Evolutionary conservation across 2,113 vertebrate species (phyloP).

Genomic region (Peromyscus polionotus): DNA sequence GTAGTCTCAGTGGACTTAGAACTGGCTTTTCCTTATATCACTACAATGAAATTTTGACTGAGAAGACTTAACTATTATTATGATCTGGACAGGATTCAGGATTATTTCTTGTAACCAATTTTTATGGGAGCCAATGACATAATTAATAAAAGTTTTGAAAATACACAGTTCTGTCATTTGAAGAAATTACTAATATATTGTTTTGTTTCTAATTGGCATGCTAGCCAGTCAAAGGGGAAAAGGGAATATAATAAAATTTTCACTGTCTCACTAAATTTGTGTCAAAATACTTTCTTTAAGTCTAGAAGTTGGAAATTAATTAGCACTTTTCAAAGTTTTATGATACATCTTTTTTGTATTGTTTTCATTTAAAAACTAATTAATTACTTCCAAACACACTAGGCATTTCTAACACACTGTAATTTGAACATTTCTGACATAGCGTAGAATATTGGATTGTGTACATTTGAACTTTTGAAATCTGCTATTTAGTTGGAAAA

Average conservation of each 20-base stretch:
- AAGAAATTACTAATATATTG: background rate
- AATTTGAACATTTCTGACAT: background rate
- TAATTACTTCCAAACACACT: slow-evolving; percentile 29
- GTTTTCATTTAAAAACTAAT: background rate
- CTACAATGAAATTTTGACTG: background rate
- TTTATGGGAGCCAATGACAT: background rate
- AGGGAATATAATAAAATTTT: background rate
- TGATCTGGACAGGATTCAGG: background rate
- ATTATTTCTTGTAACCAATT: background rate
- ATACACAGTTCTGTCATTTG: background rate
- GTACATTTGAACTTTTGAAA: background rate
- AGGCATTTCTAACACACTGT: background rate
- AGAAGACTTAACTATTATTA: background rate
- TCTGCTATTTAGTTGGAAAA: slow-evolving; percentile 7
- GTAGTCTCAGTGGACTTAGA: background rate
- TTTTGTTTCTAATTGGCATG: background rate
- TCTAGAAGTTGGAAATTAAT: slow-evolving; percentile 15
- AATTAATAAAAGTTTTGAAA: background rate
- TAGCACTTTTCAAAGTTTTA: background rate
- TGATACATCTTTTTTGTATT: background rate
- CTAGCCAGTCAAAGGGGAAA: background rate
- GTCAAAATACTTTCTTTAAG: background rate
- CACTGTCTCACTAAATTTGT: background rate
- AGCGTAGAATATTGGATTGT: background rate
- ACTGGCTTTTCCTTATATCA: background rate